phyloP scores from a whole-genome alignment of 2,888 invertebrate genomes.

The Chloromyia formosa region DNA sequence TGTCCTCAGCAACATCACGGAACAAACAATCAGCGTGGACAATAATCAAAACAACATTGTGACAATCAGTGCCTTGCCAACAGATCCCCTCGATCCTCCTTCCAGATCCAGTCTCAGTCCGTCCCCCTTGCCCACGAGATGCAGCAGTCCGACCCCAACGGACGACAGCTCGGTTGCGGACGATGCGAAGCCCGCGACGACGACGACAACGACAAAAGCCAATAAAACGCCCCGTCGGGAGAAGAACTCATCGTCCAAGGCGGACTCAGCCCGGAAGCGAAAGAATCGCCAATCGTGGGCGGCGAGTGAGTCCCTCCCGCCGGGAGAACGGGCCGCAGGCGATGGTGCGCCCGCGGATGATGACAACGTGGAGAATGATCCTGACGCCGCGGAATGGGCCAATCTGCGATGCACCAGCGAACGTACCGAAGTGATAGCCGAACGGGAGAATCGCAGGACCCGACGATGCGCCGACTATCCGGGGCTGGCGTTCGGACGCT shows the following conservation, averaged over 20 bases:
- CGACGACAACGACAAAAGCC: not conserved
- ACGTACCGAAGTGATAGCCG: slow-evolving; percentile 87
- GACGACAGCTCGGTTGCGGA: slow-evolving; percentile 54
- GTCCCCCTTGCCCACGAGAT: slow-evolving; percentile 49
- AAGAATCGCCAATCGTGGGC: slow-evolving; percentile 41
- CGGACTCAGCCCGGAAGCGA: slow-evolving; percentile 43
- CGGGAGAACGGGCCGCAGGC: slow-evolving; percentile 54
- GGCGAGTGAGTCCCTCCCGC: slow-evolving; percentile 54
- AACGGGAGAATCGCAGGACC: slow-evolving; percentile 77
- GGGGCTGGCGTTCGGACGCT: slow-evolving; percentile 88
- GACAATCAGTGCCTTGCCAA: slow-evolving; percentile 50
- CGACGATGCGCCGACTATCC: slow-evolving; percentile 91
- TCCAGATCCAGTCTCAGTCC: not conserved
- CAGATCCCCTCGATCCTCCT: not conserved
- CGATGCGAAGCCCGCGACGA: slow-evolving; percentile 8
- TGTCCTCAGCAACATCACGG: slow-evolving; percentile 33
- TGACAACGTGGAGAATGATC: slow-evolving; percentile 73
- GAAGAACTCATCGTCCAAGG: slow-evolving; percentile 32
- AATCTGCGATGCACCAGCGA: slow-evolving; percentile 89
- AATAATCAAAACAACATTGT: slow-evolving; percentile 39
- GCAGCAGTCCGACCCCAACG: slow-evolving; percentile 62
- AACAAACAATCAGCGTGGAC: slow-evolving; percentile 28
- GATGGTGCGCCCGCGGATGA: slow-evolving; percentile 64
- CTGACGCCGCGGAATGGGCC: slow-evolving; percentile 82
- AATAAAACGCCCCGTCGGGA: slow-evolving; percentile 17